These are phyloP conservation scores for Terebella lapidaria DNA, from an alignment of 2,888 invertebrate genomes.

Conservation along the genomic window DNA sequence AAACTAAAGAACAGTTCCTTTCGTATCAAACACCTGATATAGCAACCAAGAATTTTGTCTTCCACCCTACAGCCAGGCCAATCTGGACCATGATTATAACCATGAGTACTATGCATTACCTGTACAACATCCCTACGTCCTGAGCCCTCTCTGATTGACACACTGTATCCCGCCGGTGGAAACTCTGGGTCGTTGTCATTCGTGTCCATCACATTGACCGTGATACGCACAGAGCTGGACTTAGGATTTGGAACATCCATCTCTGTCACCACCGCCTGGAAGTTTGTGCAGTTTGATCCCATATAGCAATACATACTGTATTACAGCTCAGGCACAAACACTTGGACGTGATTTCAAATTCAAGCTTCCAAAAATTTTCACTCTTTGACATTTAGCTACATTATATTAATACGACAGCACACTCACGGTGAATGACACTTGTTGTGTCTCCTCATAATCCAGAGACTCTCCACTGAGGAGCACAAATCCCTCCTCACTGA, in stretches of 20 bases:
- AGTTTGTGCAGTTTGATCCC: background rate
- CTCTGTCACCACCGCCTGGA: constrained; percentile 34
- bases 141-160: constrained; percentile 25
- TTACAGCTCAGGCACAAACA: background rate
- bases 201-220: constrained; percentile 34
- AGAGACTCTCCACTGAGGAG: constrained; percentile 14
- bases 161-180: constrained; percentile 27
- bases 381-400: too few relatives aligned
- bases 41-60: too few relatives aligned
- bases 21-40: too few relatives aligned
- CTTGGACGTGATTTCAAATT: background rate
- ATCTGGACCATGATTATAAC: too few relatives aligned
- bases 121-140: constrained; percentile 14
- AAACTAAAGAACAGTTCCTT: background rate
- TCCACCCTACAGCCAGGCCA: too few relatives aligned
- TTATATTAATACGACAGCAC: too few relatives aligned
- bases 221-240: constrained; percentile 29
- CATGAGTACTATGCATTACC: too few relatives aligned
- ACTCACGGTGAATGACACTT: constrained; percentile 18
- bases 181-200: constrained; percentile 42
- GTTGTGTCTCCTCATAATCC: constrained; percentile 22
- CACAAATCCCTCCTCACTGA: constrained; percentile 20
- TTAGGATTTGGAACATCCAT: constrained; percentile 21
- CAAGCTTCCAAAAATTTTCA: too few relatives aligned
- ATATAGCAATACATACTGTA: constrained; percentile 1